Base-by-base conservation (phyloP, 2,113 vertebrate species). In the Brachypteracias leptosomus region DNA sequence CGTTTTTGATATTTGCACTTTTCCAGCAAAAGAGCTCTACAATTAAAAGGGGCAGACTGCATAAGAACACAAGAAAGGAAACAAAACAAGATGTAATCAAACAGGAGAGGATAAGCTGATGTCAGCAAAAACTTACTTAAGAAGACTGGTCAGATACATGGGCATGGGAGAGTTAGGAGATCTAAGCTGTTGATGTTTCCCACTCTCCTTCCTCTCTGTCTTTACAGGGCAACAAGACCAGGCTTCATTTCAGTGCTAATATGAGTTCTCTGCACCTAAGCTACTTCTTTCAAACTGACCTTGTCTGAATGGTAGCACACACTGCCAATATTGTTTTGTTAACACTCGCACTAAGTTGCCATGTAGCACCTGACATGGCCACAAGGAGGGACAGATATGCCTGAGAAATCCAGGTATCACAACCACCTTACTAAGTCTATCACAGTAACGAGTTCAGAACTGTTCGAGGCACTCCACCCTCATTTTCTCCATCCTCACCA, bases 301-400 rank as follows among this genome's bases (percentile, higher is more conserved):
- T 18, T 28, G 3, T 3, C 4, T 4, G 67, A 85, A 22, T 4
- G 47, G 66, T 71, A 87, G 57, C 81, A 88, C 61, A 25, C 20
- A 3, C 5, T 85, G 26, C 46, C 35, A 6, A 5, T 14, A 66
- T 0, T 13, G 24, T 80, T 85, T 9, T 28, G 66, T 79, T 57
- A 89, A 88, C 49, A 55, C 1, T 29, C n/a, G 66, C 63, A 26
- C 44, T 5, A 21, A 26, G 40, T 49, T n/a, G 59, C 67, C 65
- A 0, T 0, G 6, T 1, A 36, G 35, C 40, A 63, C 52, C 58
- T 51, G 33, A 12, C 11, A 2, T 0, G 8, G 38, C n/a, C 11
- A 79, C 63, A 29, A 20, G 80, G 52, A 44, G 24, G 66, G 20
- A 10, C 26, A 67, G 66, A 44, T 5, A 58, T 0, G 22, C 44